Base-by-base conservation (phyloP, 2,797 vertebrate species). In the Myotis daubentonii region DNA sequence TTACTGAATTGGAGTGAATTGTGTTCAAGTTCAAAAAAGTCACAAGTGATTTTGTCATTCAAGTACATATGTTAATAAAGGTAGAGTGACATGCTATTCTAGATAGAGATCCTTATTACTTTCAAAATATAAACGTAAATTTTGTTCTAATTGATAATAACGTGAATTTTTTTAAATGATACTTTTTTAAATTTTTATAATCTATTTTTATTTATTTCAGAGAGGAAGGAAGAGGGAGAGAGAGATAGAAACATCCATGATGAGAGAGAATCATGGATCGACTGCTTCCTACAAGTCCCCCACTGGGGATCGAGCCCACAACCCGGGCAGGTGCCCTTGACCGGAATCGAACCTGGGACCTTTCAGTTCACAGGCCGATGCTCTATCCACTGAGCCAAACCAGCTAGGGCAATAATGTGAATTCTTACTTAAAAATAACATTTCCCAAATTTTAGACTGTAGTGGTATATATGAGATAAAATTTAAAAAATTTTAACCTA, bases 131-230 rank as follows among this genome's bases (percentile, higher is more conserved):
- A 82, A 95, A 62, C 60, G n/a, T 65, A 70, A 79, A 53, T 79
- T 95, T 94, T 94, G 74, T n/a, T 88, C 28, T 88, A 70, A 60
- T 80, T 84, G 17, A 22, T 92, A 75, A 74, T 71, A 75, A 11
- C 10, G 53, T 30, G 53, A 47, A 89, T 76, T 96, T 47, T 47
- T 47, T 47, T 13, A 47, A 47, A 47, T 13, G 47, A 47, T 47
- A 47, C 47, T 47, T 47, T 13, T 12, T 13, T 0, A 44, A 44
- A 44, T 47, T 47, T 47, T 47, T 47, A 47, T 12, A 47, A 47
- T 47, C 47, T 47, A 47, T 47, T 47, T 47, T 47, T 47, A 13
- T 47, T 47, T 12, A 47, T 47, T 47, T 47, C 47, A 47, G 10
- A 47, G 12, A 47, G 47, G 47, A 47, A 47, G 12, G 47, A 13